A percentile compares a stretch with the other conserved stretches of the same genome.
Conservation (phyloP, 2,113 vertebrate genomes). For the Furnarius figulus region DNA sequence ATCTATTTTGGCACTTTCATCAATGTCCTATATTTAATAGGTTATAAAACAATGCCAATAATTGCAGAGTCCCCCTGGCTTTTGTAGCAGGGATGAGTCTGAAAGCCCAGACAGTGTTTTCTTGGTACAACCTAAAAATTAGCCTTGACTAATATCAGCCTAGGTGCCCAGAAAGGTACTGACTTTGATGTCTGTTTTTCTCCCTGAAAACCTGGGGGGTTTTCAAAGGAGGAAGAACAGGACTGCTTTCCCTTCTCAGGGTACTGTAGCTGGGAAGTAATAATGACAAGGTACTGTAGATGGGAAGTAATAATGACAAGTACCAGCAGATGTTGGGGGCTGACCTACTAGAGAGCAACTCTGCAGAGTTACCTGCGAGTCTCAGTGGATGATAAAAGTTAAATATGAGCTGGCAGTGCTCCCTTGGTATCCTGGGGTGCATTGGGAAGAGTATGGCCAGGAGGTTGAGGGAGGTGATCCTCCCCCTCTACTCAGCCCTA, state of each 20-base stretch:
- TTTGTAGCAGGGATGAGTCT: background rate
- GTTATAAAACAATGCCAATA: background rate
- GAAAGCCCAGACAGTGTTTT: background rate
- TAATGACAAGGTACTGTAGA: background rate
- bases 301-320: background rate
- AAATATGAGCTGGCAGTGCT: accelerated
- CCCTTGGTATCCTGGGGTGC: background rate
- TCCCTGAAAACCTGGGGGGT: background rate
- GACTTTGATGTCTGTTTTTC: background rate
- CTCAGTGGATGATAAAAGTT: background rate
- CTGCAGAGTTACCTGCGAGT: background rate
- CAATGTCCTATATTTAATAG: background rate
- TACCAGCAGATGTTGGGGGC: background rate
- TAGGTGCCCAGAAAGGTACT: background rate
- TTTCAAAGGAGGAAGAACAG: background rate
- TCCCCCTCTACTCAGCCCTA: background rate
- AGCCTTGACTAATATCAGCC: background rate
- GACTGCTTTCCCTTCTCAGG: background rate
- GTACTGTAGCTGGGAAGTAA: background rate
- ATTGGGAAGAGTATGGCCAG: background rate
- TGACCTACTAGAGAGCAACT: background rate
- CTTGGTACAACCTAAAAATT: background rate
- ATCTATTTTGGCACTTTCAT: background rate
- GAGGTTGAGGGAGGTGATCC: background rate
- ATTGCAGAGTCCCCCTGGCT: background rate